Evolutionary conservation across 2,113 vertebrate genomes (phyloP), one percentile per base, ranked within the genome.

Genomic region (Apodemus speciosus): DNA sequence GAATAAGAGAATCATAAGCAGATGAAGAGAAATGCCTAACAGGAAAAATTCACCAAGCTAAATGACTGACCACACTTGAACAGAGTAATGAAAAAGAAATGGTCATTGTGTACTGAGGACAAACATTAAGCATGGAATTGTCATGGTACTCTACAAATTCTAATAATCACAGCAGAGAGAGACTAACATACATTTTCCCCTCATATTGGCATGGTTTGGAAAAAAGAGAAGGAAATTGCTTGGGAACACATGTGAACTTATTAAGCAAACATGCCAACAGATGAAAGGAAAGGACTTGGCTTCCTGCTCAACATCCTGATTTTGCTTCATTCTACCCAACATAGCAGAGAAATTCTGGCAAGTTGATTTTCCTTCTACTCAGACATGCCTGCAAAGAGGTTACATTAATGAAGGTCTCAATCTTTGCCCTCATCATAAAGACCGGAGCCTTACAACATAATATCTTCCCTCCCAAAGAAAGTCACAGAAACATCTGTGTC

Each of bases 271-370:
- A 98, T 99, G 66, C 99, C 99, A 87, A 98, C 98, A 93, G 98
- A 98, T 95, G 99, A 99, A 83, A 98, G 97, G 98, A 91, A 99
- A 99, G 92, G 99, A 99, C 96, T 66, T 99, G 56, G 97, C 99
- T 16, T 96, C 98, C 35, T 99, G 99, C 96, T 99, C 99, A 32
- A 98, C 99, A 81, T 99, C 99, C 75, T 98, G 99, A 9, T 99
- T 98, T 95, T 98, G 98, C 0, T 99, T 99, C 81, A 98, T 99
- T 96, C 99, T 99, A 72, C 99, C 99, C 15, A 98, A 89, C 53
- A 99, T 99, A 21, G 99, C 99, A 20, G 99, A 99, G 96, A 98
- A 99, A 97, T 99, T 99, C 97, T 99, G 99, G 99, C 99, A 99
- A 93, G 99, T 99, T 87, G 99, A 99, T 87, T 99, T 99, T 97